Base-by-base conservation (phyloP, 2,113 vertebrate genomes). In the Lycaon pictus region DNA sequence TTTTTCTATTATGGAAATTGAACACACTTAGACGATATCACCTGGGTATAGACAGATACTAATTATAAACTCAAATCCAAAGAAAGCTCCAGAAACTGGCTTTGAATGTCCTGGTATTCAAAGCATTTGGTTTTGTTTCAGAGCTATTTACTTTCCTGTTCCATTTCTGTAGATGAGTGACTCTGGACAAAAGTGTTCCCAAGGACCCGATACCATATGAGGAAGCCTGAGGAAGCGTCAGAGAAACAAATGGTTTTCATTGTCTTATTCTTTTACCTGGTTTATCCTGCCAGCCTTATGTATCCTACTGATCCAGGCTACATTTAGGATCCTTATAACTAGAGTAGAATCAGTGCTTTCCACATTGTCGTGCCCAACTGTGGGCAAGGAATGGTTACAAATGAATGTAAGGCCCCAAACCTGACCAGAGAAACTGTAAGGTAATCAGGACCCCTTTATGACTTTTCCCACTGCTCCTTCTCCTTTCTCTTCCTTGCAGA, bases 61-160 rank as follows among this genome's bases (percentile, higher is more conserved):
- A 76, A 92, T 60, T 63, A 48, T 58, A 90, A 95, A 88, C 7
- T 88, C 35, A 88, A 77, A 82, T 63, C 71, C 29, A 90, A 72
- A 43, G 71, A 43, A 83, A 95, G 6, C 37, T 67, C 71, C 51
- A 53, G 58, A 95, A 51, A 32, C 56, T 80, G 89, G 74, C 25
- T 37, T 85, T 94, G 23, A 63, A 20, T 93, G 35, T 80, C 56
- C 27, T 32, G 10, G 27, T 2, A 11, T n/a, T 88, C 71, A 55
- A 67, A 80, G 48, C 48, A 5, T 35, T 65, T 72, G 16, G 5
- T 63, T n/a, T 56, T 32, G 60, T 74, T 60, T 84, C 37, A 16
- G 4, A 35, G 7, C 43, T 43, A 1, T 43, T 7, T 3, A 43
- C 7, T 87, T 72, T 72, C n/a, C 56, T n/a, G 25, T 9, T 16